A percentile compares a stretch with the other conserved stretches of the same genome.
phyloP scores from a whole-genome alignment of 35 echinoderm and acorn worm species.

The Apostichopus californicus region DNA sequence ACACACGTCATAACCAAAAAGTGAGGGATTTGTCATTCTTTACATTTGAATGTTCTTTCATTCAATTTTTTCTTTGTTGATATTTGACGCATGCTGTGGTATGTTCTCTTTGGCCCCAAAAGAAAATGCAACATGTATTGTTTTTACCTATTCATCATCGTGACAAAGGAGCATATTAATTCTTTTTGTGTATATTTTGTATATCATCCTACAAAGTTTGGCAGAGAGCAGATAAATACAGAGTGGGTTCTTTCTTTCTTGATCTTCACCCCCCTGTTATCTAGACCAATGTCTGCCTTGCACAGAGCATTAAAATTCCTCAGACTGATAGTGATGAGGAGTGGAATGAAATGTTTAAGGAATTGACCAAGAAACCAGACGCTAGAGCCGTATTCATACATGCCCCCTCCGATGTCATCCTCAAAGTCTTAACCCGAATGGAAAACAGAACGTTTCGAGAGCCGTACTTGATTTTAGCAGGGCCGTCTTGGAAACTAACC shows the following conservation, averaged over 20 bases:
- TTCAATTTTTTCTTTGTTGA: too few species aligned
- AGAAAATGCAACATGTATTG: too few species aligned
- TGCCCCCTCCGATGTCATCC: background rate
- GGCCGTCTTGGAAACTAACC: background rate
- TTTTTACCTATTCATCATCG: too few species aligned
- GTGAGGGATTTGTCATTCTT: too few species aligned
- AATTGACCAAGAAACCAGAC: conserved; percentile 3
- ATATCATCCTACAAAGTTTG: too few species aligned
- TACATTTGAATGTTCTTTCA: too few species aligned
- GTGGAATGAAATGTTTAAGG: conserved; percentile 22
- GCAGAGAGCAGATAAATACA: too few species aligned
- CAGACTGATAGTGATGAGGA: background rate
- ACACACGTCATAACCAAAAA: background rate
- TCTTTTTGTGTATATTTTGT: too few species aligned
- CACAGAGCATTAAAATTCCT: conserved; percentile 10
- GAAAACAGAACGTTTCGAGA: background rate
- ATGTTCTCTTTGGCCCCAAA: too few species aligned
- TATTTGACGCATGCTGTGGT: too few species aligned
- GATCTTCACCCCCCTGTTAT: background rate
- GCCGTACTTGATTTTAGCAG: background rate
- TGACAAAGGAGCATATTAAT: too few species aligned
- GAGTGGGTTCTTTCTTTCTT: too few species aligned
- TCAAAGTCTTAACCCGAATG: background rate
- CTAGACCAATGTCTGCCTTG: conserved; percentile 14
- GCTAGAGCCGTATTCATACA: conserved; percentile 33